A percentile compares a stretch with the other conserved stretches of the same genome.
Evolutionary conservation across 30 jellyfish, hydroid and myxozoan species (phyloP).

Genomic region (Aurelia sp.): DNA sequence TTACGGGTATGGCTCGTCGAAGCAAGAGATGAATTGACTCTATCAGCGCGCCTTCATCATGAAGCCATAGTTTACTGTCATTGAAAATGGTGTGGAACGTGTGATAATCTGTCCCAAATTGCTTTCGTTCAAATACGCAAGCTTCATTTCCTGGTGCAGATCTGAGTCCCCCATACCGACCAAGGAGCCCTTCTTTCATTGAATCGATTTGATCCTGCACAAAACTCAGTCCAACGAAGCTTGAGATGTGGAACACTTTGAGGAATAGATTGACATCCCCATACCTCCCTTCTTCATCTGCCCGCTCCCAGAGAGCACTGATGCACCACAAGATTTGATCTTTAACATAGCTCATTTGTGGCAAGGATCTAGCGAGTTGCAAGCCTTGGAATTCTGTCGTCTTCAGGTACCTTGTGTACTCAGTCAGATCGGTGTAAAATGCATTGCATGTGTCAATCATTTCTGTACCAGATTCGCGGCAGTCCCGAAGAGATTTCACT

Average conservation of each 20-base stretch:
- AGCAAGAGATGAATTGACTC: constrained; percentile 35
- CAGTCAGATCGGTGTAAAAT: constrained; percentile 34
- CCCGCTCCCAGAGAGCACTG: constrained; percentile 18
- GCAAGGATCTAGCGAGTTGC: constrained; percentile 49
- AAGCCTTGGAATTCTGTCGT: constrained; percentile 12
- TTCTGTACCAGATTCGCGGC: not conserved
- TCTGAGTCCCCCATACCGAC: not conserved
- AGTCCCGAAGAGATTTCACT: not conserved
- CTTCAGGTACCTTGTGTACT: constrained; percentile 13
- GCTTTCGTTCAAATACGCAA: constrained; percentile 5
- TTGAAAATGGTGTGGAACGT: constrained; percentile 39
- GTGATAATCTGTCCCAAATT: not conserved
- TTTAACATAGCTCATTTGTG: constrained; percentile 40
- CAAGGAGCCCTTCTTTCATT: constrained; percentile 12
- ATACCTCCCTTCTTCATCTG: constrained; percentile 18
- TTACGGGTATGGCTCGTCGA: constrained; percentile 23
- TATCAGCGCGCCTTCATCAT: constrained; percentile 27
- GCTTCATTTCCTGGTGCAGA: constrained; percentile 6
- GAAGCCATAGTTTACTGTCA: constrained; percentile 47
- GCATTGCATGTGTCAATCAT: constrained; percentile 32
- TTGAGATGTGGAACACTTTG: constrained; percentile 18
- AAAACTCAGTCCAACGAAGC: constrained; percentile 13
- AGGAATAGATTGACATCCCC: constrained; percentile 52
- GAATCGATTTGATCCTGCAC: constrained; percentile 23
- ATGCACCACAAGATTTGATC: constrained; percentile 60